Percentiles rank a stretch among this genome's conserved stretches.
phyloP scores from a whole-genome alignment of 2,113 vertebrate genomes.

The Trinectes maculatus region DNA sequence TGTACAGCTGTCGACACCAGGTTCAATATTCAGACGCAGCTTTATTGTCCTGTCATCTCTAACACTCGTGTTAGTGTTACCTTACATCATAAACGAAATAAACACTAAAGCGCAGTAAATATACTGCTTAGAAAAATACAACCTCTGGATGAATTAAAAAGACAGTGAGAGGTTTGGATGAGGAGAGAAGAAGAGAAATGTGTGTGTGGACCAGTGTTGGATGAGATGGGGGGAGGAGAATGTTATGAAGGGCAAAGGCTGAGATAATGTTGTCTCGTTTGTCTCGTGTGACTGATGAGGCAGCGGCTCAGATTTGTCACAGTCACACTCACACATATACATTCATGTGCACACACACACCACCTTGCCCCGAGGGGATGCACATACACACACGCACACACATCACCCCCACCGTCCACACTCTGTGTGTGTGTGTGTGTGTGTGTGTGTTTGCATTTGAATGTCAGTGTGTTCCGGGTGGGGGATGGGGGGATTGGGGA shows the following conservation, averaged over 20 bases:
- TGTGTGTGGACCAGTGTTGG: not conserved
- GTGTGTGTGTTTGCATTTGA: not conserved
- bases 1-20: not conserved
- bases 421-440: constrained; percentile 10
- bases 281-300: constrained; percentile 54
- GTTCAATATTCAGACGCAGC: no score
- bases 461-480: constrained; percentile 7
- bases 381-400: constrained; percentile 43
- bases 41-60: no score
- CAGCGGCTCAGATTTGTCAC: constrained; percentile 61
- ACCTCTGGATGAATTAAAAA: no score
- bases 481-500: no score
- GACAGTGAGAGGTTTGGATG: no score
- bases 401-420: constrained; percentile 25
- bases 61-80: no score
- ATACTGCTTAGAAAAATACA: no score
- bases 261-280: constrained; percentile 46
- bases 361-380: constrained; percentile 41
- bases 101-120: no score
- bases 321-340: constrained; percentile 41
- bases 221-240: not conserved
- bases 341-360: constrained; percentile 2
- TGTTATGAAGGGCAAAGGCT: constrained; percentile 24
- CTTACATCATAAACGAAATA: no score
- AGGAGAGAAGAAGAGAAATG: no score